Percentiles rank a stretch among this genome's conserved stretches.
phyloP scores from a whole-genome alignment of 2,888 invertebrate species.

The Heliconius ismenius region DNA sequence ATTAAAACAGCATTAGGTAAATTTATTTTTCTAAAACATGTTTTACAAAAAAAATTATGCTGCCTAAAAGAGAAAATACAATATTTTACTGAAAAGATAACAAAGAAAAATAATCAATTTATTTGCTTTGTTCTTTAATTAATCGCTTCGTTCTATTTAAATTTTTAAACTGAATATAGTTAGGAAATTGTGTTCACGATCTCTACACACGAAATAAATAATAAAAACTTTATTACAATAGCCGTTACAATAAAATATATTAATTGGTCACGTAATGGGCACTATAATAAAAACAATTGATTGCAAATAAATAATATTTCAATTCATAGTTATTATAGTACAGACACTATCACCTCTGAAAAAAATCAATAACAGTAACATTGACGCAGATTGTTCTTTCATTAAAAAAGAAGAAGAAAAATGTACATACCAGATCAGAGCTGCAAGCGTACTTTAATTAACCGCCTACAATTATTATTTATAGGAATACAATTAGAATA shows the following conservation, averaged over 20 bases:
- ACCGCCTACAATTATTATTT: constrained; percentile 2
- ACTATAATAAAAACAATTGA: not conserved
- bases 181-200: constrained; percentile 14
- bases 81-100: not conserved
- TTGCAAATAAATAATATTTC: constrained; percentile 7
- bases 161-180: not conserved
- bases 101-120: not conserved
- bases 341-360: constrained; percentile 45
- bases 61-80: not conserved
- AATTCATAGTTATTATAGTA: constrained; percentile 21
- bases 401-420: constrained; percentile 45
- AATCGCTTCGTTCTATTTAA: not conserved
- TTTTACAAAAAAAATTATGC: no score
- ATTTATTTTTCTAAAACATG: not conserved
- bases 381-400: constrained; percentile 45
- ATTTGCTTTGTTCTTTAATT: constrained; percentile 3
- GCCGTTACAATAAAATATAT: not conserved
- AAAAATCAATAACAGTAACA: constrained; percentile 55
- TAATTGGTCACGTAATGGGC: not conserved
- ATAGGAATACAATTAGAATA: constrained; percentile 15
- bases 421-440: constrained; percentile 49
- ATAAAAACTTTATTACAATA: not conserved
- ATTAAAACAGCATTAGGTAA: not conserved
- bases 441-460: constrained; percentile 49
- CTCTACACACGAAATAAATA: constrained; percentile 25